Base-by-base conservation (phyloP, 2,113 vertebrate genomes). In the Carassius carassius region DNA sequence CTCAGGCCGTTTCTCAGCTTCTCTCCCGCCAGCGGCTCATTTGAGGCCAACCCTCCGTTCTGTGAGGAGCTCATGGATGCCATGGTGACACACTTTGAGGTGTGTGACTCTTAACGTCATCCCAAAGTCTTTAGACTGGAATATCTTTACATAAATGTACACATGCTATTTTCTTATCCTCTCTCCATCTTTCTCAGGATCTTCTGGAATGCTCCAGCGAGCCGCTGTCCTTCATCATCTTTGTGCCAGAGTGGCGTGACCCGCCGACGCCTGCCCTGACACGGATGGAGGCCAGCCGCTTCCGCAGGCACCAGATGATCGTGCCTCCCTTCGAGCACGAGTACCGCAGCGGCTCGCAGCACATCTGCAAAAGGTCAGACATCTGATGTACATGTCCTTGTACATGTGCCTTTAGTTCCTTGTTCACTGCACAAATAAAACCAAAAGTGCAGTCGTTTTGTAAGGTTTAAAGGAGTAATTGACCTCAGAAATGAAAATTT, bases 31-130 rank as follows among this genome's bases (percentile, higher is more conserved):
- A 99, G 98, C 19, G 98, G 98, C 76, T 99, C 98, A 3, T 99
- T 99, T 86, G 97, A 99, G 93, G 97, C 97, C 41, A 99, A 99
- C 89, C 98, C 98, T 82, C 98, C 98, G 0, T 99, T 99, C 92
- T 97, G 97, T 19, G 98, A 99, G 95, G 98, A 99, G 90, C 92
- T 99, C 92, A 99, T 99, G 98, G 97, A 98, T 1, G 93, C 95
- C 91, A 99, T 99, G 97, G 98, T 99, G 51, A 95, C 94, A 65
- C 98, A 99, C 93, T 98, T 99, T 14, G 98, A 99, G 97, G 98
- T 98, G 88, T 81, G 70, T 44, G n/a, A 17, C 23, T 51, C 44
- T 47, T 37, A 37, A 19, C 19, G 1, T 69, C 32, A 19, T 10
- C 16, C 65, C 17, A 70, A 11, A 49, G 32, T 19, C 65, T 0